Evolutionary conservation across 2,797 vertebrate species (phyloP), one percentile per base, ranked within the genome.

Genomic region (Eurystomus glaucurus): DNA sequence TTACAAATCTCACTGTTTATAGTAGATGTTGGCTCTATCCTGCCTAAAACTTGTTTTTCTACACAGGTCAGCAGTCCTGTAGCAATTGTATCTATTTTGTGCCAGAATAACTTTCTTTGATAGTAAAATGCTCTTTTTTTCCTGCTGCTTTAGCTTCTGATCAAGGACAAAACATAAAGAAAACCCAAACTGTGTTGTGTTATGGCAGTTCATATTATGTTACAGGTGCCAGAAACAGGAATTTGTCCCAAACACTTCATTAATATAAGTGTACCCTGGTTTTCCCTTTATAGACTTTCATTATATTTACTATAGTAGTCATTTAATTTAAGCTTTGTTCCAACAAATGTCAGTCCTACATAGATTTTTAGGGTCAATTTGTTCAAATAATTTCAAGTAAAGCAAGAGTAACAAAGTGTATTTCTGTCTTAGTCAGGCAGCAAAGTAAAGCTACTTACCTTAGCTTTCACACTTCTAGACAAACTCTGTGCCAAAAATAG

Each of bases 251-350:
- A 82, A 83, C 14, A 29, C 17, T 71, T 88, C 25, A 72, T 74
- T 90, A 86, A 69, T 62, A 60, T 58, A 45, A 33, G 31, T 54
- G 13, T 83, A 22, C 26, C 62, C 31, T 68, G 29, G 29, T 60
- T 96, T 94, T 55, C 6, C 21, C 83, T 85, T 65, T 51, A 78
- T 31, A 55, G 2, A 11, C 33, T 92, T 88, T 45, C n/a, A 54
- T 71, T 68, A 25, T 64, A 60, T 66, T 79, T 93, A 29, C 70
- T 50, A 4, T 17, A 54, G 28, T 17, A 72, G 33, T 57, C 0
- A 88, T 90, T 88, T 88, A 7, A 52, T 90, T 76, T 76, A 74
- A 69, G 28, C 46, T 84, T 94, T 94, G 5, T 87, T 85, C 46
- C 60, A 76, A 68, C 28, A 87, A 43, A 75, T 78, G n/a, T 65